Conservation (phyloP, 2,888 invertebrate species). For the Toxonevra muliebris region DNA sequence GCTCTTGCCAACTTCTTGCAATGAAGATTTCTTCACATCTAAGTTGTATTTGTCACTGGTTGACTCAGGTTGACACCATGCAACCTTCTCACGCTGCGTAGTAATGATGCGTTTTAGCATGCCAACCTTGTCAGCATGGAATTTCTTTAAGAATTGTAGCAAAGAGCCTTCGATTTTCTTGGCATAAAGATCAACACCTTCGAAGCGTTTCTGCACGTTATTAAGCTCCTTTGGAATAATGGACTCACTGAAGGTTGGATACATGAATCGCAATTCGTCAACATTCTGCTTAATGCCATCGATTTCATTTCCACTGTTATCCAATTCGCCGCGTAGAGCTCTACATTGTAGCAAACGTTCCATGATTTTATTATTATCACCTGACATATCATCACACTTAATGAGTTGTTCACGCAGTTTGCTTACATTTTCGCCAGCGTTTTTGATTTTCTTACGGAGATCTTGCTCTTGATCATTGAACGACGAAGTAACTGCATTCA, state of each 20-base stretch:
- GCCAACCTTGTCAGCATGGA: constrained; percentile 84
- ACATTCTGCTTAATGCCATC: constrained; percentile 76
- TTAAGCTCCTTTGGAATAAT: constrained; percentile 83
- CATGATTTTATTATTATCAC: constrained; percentile 84
- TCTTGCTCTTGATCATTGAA: constrained; percentile 79
- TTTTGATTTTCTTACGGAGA: constrained; percentile 77
- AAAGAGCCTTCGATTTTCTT: constrained; percentile 84
- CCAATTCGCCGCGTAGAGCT: constrained; percentile 76
- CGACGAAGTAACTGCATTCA: constrained; percentile 77
- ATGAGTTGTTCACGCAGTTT: constrained; percentile 84
- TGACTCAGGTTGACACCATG: constrained; percentile 90
- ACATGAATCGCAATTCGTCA: constrained; percentile 75
- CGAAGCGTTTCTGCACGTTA: constrained; percentile 84
- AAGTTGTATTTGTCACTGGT: constrained; percentile 91
- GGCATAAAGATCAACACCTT: constrained; percentile 79
- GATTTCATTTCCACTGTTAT: constrained; percentile 73
- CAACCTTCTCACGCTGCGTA: constrained; percentile 85
- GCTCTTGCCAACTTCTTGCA: constrained; percentile 79
- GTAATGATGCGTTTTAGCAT: constrained; percentile 83
- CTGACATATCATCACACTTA: constrained; percentile 89
- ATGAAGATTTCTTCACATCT: constrained; percentile 86
- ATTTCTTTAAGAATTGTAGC: constrained; percentile 83
- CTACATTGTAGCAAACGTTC: constrained; percentile 81
- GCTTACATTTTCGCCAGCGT: constrained; percentile 74
- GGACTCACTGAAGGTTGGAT: constrained; percentile 81